Conservation (phyloP, 2,888 invertebrate species). For the Tenthredo livida region DNA sequence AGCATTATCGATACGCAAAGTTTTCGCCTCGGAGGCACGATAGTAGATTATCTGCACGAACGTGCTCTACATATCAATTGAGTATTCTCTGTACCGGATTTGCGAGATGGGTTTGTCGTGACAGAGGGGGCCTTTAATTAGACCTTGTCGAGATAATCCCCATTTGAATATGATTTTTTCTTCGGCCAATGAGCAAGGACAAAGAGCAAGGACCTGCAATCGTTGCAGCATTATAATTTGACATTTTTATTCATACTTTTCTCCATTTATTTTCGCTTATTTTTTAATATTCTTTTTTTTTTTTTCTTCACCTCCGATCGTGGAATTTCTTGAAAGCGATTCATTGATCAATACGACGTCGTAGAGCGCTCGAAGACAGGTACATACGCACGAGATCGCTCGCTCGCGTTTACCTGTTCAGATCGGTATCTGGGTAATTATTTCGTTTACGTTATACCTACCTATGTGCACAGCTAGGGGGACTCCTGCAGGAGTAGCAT, state of each 20-base stretch:
- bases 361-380: conserved; percentile 3
- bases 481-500: background rate
- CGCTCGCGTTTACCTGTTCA: conserved; percentile 47
- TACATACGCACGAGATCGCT: background rate
- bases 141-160: conserved; percentile 60
- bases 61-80: conserved; percentile 44
- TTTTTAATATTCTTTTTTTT: conserved; percentile 57
- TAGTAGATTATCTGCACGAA: conserved; percentile 28
- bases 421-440: conserved; percentile 68
- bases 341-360: conserved; percentile 20
- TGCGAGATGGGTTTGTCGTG: background rate
- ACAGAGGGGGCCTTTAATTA: conserved; percentile 60
- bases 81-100: conserved; percentile 28
- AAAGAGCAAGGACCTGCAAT: background rate
- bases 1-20: background rate
- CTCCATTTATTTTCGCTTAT: background rate
- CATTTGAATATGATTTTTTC: conserved; percentile 55
- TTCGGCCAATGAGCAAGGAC: background rate
- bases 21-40: conserved; percentile 8
- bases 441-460: conserved; percentile 64
- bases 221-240: background rate
- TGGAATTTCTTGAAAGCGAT: conserved; percentile 21
- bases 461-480: background rate
- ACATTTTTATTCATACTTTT: background rate
- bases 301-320: conserved; percentile 63